A percentile compares a stretch with the other conserved stretches of the same genome.
These are phyloP conservation scores for Drosophila leonis DNA, from an alignment of 2,888 invertebrate genomes.

Conservation along the genomic window DNA sequence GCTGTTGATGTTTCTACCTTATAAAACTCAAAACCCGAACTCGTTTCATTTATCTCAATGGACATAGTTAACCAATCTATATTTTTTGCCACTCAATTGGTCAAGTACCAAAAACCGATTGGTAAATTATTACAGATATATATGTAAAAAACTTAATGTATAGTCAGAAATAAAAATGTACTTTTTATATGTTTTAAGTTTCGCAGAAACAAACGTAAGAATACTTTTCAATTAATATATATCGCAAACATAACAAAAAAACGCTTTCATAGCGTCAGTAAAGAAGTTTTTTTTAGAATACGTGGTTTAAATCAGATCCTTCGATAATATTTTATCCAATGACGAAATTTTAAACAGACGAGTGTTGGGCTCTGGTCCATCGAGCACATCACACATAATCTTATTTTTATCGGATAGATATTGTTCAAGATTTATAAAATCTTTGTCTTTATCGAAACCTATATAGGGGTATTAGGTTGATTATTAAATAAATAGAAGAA, in stretches of 20 bases:
- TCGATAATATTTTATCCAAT: slow-evolving; percentile 37
- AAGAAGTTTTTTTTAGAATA: too few relatives aligned
- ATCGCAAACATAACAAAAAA: slow-evolving; percentile 2
- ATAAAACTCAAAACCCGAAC: slow-evolving; percentile 15
- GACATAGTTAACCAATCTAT: not conserved
- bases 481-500: not conserved
- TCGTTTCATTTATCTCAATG: too few relatives aligned
- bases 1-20: slow-evolving; percentile 24
- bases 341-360: slow-evolving; percentile 42
- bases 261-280: too few relatives aligned
- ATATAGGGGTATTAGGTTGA: not conserved
- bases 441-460: slow-evolving; percentile 49
- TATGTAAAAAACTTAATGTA: too few relatives aligned
- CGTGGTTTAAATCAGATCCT: not conserved
- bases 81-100: not conserved
- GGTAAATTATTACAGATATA: not conserved
- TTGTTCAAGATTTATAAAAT: slow-evolving; percentile 48
- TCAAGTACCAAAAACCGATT: not conserved
- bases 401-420: not conserved
- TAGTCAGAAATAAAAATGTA: not conserved
- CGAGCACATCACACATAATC: slow-evolving; percentile 28
- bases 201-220: not conserved
- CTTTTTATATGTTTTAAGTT: not conserved
- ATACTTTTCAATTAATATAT: slow-evolving; percentile 2
- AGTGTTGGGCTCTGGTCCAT: slow-evolving; percentile 46